Evolutionary conservation across 2,888 invertebrate genomes (phyloP).

Genomic region (Plagiodera versicolora): DNA sequence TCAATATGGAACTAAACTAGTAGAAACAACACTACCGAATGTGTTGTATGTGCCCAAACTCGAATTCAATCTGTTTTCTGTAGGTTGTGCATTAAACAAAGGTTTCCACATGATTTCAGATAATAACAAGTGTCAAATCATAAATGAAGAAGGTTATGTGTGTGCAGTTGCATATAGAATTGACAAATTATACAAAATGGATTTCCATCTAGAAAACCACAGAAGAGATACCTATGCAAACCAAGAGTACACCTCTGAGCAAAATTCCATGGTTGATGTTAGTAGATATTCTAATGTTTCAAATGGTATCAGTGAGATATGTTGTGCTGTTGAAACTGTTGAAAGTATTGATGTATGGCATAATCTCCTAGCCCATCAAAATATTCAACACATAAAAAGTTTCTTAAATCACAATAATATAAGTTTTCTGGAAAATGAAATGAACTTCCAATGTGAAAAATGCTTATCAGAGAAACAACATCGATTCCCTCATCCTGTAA

Average conservation of each 20-base stretch:
- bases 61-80: slow-evolving; percentile 38
- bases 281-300: too few relatives aligned
- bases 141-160: slow-evolving; percentile 24
- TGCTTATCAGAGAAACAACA: slow-evolving; percentile 40
- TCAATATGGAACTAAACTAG: slow-evolving; percentile 33
- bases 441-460: slow-evolving; percentile 13
- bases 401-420: slow-evolving; percentile 19
- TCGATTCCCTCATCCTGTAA: slow-evolving; percentile 36
- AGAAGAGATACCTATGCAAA: not conserved
- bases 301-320: not conserved
- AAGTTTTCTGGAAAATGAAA: slow-evolving; percentile 8
- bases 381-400: slow-evolving; percentile 19
- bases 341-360: slow-evolving; percentile 20
- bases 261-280: not conserved
- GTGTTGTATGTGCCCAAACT: slow-evolving; percentile 32
- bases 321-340: not conserved
- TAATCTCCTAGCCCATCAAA: slow-evolving; percentile 18
- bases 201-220: slow-evolving; percentile 8
- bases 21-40: slow-evolving; percentile 24
- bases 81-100: slow-evolving; percentile 35
- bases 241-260: not conserved
- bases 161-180: slow-evolving; percentile 19
- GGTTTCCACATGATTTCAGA: slow-evolving; percentile 33
- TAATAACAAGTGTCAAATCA: slow-evolving; percentile 28
- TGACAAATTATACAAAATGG: slow-evolving; percentile 22